Conservation (phyloP, 2,797 vertebrate species). For the Pangasius djambal region DNA sequence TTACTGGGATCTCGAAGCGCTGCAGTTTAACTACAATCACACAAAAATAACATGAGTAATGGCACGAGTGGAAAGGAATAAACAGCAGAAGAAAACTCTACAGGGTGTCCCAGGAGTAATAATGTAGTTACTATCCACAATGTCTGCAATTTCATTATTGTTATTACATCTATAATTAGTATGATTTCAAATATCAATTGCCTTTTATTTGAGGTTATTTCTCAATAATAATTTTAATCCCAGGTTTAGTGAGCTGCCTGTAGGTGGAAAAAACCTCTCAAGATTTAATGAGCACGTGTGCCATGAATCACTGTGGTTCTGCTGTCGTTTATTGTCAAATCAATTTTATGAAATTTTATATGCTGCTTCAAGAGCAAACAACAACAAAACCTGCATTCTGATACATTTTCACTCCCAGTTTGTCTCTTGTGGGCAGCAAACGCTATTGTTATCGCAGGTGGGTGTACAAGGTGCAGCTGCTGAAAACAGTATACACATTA, state of each 20-base stretch:
- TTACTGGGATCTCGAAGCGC: constrained; percentile 94
- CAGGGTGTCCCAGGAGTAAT: background rate
- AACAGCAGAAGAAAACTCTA: background rate
- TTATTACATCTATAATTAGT: background rate
- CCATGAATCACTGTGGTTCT: background rate
- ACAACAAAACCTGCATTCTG: background rate
- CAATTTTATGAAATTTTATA: background rate
- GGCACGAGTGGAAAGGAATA: background rate
- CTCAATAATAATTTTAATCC: background rate
- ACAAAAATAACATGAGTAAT: background rate
- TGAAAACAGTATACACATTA: background rate
- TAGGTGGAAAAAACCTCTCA: background rate
- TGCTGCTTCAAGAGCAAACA: background rate
- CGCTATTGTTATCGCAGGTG: background rate
- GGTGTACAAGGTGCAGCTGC: background rate
- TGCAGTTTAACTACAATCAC: constrained; percentile 87
- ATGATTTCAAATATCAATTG: background rate
- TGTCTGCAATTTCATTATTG: background rate
- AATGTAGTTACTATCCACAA: background rate
- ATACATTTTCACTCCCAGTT: background rate
- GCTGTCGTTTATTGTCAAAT: background rate
- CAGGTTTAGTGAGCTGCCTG: background rate
- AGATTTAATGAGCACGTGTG: background rate
- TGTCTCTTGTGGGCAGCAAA: background rate
- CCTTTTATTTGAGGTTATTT: background rate